Conservation (phyloP, 2,797 vertebrate species). For the Pipistrellus pipistrellus region DNA sequence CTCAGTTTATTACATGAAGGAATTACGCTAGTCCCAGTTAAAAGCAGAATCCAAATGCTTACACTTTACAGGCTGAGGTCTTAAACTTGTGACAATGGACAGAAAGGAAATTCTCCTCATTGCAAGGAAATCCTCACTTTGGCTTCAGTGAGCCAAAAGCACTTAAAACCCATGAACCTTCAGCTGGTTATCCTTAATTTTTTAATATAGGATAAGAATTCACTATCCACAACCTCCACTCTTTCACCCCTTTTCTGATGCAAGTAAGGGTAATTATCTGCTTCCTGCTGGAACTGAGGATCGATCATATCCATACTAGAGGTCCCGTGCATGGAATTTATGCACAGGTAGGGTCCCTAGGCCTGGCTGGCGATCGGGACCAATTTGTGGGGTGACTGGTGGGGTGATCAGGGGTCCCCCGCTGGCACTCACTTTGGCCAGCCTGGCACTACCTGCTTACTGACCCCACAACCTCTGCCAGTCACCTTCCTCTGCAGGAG, state of each 20-base stretch:
- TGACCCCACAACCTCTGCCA: no score
- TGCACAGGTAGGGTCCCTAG: no score
- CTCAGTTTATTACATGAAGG: not conserved
- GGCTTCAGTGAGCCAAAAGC: not conserved
- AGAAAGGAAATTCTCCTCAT: not conserved
- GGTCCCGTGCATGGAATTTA: no score
- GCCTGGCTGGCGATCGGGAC: no score
- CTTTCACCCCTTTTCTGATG: constrained; percentile 97
- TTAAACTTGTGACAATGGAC: not conserved
- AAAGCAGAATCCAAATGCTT: not conserved
- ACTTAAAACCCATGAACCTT: not conserved
- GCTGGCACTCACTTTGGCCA: no score
- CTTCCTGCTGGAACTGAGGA: constrained; percentile 97
- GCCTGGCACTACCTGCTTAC: no score
- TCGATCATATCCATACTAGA: constrained; percentile 96
- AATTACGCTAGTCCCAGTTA: not conserved
- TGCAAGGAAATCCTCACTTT: not conserved
- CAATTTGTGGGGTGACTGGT: no score
- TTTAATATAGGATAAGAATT: no score
- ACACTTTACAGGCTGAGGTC: not conserved
- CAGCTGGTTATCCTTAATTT: not conserved
- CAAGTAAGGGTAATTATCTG: constrained; percentile 98
- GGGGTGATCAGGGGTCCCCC: no score
- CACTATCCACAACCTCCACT: not conserved
- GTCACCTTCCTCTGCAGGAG: no score